These are phyloP conservation scores for Chaenogobius annularis DNA, from an alignment of 2,113 vertebrate species.

Conservation along the genomic window DNA sequence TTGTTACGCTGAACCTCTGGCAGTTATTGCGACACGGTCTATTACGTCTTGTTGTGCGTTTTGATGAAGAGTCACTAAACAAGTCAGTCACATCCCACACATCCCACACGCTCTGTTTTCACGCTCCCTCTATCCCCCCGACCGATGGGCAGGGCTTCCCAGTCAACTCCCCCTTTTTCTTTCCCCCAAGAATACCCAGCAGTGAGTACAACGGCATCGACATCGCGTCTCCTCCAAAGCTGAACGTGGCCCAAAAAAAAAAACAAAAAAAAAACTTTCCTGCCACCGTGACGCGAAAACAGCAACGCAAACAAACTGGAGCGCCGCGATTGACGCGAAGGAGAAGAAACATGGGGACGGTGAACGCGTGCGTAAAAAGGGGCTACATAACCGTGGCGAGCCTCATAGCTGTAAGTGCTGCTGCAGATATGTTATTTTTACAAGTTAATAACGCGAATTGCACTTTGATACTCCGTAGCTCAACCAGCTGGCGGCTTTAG, in stretches of 20 bases:
- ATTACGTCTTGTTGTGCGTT: not conserved
- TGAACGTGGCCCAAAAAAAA: too few relatives aligned
- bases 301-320: not conserved
- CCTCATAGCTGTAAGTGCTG: conserved; percentile 53
- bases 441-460: not conserved
- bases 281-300: not conserved
- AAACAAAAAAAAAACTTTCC: not conserved
- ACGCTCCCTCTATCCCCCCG: not conserved
- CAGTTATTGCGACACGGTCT: not conserved
- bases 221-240: not conserved
- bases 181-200: not conserved
- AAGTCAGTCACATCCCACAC: not conserved
- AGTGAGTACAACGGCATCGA: not conserved
- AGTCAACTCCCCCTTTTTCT: too few relatives aligned
- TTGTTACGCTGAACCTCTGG: too few relatives aligned
- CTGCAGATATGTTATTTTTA: not conserved
- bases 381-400: conserved; percentile 17
- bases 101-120: not conserved
- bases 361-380: conserved; percentile 43
- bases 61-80: not conserved
- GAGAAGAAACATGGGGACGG: conserved; percentile 43
- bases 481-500: not conserved
- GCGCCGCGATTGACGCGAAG: not conserved
- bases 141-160: conserved; percentile 9
- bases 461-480: not conserved